Evolutionary conservation across 2,113 vertebrate genomes (phyloP).

Genomic region (Oryzias celebensis): DNA sequence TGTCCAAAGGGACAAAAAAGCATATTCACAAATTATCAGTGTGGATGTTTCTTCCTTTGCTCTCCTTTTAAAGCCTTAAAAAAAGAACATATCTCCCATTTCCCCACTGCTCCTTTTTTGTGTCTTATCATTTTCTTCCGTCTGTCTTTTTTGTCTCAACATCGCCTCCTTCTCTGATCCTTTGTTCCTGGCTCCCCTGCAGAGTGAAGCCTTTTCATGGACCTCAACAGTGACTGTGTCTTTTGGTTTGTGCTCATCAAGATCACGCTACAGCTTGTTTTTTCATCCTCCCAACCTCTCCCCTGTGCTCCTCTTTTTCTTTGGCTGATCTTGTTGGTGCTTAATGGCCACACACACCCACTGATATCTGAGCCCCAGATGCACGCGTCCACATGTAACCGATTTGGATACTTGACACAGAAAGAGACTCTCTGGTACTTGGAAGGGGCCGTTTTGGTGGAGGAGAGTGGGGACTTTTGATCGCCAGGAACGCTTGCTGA

Average conservation of each 20-base stretch:
- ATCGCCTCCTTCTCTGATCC: conserved; percentile 12
- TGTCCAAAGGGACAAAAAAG: conserved; percentile 10
- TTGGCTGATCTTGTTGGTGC: conserved; percentile 20
- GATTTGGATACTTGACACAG: conserved; percentile 31
- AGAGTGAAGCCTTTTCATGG: conserved; percentile 38
- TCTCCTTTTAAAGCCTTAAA: conserved; percentile 23
- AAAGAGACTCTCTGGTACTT: conserved; percentile 14
- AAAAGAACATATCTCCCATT: conserved; percentile 23
- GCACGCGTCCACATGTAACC: conserved; percentile 31
- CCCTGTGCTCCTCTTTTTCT: conserved; percentile 15
- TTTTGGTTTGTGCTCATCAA: conserved; percentile 45
- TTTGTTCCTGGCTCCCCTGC: conserved; percentile 30
- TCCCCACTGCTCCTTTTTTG: conserved; percentile 16
- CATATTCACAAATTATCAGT: conserved; percentile 11
- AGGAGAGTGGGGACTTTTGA: background rate
- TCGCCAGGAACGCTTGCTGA: conserved; percentile 47
- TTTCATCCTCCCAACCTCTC: background rate
- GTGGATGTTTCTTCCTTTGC: background rate
- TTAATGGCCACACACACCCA: conserved; percentile 38
- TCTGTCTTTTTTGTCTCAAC: conserved; percentile 8
- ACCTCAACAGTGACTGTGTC: conserved; percentile 33
- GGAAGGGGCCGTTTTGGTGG: conserved; percentile 35
- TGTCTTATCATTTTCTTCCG: conserved; percentile 1
- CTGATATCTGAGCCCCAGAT: conserved; percentile 26
- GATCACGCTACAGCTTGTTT: conserved; percentile 35